Conservation (phyloP, 2,113 vertebrate species). For the Onychostruthus taczanowskii region DNA sequence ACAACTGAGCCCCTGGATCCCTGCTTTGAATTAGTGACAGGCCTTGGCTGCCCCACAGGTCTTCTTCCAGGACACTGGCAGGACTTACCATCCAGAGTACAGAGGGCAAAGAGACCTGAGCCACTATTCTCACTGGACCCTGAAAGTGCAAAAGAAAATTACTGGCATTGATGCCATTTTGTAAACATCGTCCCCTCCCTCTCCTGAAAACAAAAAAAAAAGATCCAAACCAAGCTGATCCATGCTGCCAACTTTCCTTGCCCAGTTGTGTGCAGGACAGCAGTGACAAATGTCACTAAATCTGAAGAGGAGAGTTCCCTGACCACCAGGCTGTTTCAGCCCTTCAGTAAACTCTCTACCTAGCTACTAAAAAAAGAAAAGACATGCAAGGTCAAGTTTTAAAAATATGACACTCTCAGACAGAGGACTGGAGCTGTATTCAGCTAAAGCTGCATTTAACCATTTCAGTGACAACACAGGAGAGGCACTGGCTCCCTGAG, state of each 20-base stretch:
- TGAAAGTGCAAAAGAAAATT: slow-evolving; percentile 24
- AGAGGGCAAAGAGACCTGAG: slow-evolving; percentile 93
- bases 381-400: background rate
- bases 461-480: fast-evolving
- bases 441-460: background rate
- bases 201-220: background rate
- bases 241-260: background rate
- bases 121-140: slow-evolving; percentile 45
- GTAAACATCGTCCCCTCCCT: background rate
- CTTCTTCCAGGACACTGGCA: background rate
- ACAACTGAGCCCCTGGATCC: background rate
- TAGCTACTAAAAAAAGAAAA: background rate
- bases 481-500: background rate
- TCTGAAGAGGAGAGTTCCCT: background rate
- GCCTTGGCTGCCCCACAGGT: background rate
- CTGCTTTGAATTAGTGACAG: background rate
- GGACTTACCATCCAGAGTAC: slow-evolving; percentile 92
- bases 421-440: background rate
- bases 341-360: background rate
- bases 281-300: background rate
- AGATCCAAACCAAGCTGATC: background rate
- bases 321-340: background rate
- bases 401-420: background rate
- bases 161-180: background rate
- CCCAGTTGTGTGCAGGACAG: background rate